Evolutionary conservation across 2,113 vertebrate species (phyloP).

Genomic region (Puffinus mauretanicus): DNA sequence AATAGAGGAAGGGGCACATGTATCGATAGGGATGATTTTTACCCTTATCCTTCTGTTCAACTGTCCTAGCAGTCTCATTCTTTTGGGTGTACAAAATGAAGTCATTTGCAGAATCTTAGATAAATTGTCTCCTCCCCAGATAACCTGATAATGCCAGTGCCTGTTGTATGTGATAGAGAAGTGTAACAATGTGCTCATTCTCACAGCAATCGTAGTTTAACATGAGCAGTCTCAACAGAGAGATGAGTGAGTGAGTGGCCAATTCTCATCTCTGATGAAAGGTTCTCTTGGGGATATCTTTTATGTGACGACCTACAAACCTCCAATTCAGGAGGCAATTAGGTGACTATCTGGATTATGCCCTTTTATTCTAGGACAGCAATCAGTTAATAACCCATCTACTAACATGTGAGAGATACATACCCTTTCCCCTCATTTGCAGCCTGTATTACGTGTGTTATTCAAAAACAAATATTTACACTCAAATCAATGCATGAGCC

Average conservation of each 20-base stretch:
- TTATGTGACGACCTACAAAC: neutral
- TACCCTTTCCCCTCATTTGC: neutral
- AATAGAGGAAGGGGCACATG: neutral
- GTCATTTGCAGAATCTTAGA: neutral
- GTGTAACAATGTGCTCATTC: neutral
- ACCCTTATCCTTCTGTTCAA: neutral
- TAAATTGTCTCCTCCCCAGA: neutral
- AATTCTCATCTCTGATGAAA: neutral
- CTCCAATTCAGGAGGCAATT: neutral
- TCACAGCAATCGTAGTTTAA: neutral
- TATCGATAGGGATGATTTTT: neutral
- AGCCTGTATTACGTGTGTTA: neutral
- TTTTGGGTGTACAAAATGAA: neutral
- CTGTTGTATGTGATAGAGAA: neutral
- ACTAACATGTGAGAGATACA: neutral
- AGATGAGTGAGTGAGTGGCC: neutral
- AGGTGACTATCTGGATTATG: neutral
- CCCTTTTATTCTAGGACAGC: neutral
- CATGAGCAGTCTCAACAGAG: neutral
- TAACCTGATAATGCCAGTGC: neutral
- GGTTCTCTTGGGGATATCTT: neutral
- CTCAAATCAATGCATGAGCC: neutral
- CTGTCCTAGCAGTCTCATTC: neutral
- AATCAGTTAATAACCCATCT: neutral
- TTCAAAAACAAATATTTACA: neutral